A percentile compares a stretch with the other conserved stretches of the same genome.
Conservation (phyloP, 37 sponge, comb jelly and placozoan genomes). For the Tethya wilhelma region DNA sequence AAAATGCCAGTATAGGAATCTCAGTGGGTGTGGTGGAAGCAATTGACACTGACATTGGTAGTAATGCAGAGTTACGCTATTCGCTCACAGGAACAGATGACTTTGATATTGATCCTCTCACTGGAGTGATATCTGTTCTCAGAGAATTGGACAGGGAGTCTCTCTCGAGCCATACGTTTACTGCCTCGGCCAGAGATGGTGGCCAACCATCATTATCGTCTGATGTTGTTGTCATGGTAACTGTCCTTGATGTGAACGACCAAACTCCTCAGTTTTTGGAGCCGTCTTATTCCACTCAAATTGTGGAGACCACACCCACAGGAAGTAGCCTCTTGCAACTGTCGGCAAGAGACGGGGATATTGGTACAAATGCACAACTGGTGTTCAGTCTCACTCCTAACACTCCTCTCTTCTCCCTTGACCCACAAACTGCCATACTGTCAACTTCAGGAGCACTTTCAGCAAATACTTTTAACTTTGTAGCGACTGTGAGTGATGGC, state of each 20-base stretch:
- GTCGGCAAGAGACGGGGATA: constrained; percentile 50
- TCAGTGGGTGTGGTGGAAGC: constrained; percentile 27
- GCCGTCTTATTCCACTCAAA: neutral
- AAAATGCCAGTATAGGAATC: constrained; percentile 7
- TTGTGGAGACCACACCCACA: constrained; percentile 30
- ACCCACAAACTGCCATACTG: constrained; percentile 41
- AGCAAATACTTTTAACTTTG: constrained; percentile 43
- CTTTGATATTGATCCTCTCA: neutral
- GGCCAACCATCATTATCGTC: constrained; percentile 13
- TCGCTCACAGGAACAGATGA: neutral
- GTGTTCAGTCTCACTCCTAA: constrained; percentile 30
- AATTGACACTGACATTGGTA: constrained; percentile 36
- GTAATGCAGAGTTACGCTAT: constrained; percentile 36
- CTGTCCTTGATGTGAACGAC: constrained; percentile 45
- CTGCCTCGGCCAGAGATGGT: constrained; percentile 41
- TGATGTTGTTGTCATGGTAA: constrained; percentile 33
- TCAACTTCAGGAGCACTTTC: constrained; percentile 18
- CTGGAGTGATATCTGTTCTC: constrained; percentile 1
- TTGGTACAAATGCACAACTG: constrained; percentile 47
- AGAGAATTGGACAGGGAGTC: constrained; percentile 17
- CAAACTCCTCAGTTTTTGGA: constrained; percentile 45
- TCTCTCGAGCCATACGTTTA: constrained; percentile 1
- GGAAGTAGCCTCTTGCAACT: constrained; percentile 18
- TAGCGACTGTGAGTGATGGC: constrained; percentile 59
- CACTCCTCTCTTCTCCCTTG: constrained; percentile 24